Percentiles rank a stretch among this genome's conserved stretches.
Evolutionary conservation across 2,797 vertebrate genomes (phyloP).

Genomic region (Cuniculus paca): DNA sequence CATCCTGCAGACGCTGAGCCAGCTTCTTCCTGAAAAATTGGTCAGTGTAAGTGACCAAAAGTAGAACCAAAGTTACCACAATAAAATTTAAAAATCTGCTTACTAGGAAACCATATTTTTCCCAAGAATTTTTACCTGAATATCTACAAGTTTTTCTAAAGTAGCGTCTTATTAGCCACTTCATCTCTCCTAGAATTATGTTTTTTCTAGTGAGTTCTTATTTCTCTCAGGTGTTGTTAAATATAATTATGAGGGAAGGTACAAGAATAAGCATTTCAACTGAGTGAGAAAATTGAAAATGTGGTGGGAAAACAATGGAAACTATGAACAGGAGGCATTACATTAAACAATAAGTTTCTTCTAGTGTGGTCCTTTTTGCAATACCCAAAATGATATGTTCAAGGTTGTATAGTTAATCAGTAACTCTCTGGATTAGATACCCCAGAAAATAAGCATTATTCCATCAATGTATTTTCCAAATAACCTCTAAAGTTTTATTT

Average conservation of each 20-base stretch:
- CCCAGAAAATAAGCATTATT: constrained; percentile 2
- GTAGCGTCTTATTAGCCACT: background rate
- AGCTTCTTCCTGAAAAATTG: constrained; percentile 91
- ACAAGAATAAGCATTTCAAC: background rate
- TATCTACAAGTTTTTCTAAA: constrained; percentile 30
- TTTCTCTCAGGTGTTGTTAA: background rate
- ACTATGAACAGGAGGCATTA: background rate
- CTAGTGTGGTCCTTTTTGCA: background rate
- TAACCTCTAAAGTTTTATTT: background rate
- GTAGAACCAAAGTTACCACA: background rate
- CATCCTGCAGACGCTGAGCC: constrained; percentile 93
- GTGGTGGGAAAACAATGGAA: background rate
- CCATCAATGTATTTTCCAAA: background rate
- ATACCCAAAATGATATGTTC: background rate
- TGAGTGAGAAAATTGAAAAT: background rate
- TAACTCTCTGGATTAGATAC: background rate
- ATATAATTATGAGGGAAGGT: background rate
- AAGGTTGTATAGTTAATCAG: background rate
- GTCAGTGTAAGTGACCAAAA: constrained; percentile 13
- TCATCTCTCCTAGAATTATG: constrained; percentile 4
- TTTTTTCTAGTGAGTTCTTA: constrained; percentile 2
- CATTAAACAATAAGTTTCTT: background rate
- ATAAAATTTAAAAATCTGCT: background rate
- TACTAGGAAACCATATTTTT: background rate
- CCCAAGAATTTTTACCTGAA: background rate